Percentiles rank a stretch among this genome's conserved stretches.
These are phyloP conservation scores for Diaphora mendica DNA, from an alignment of 2,888 invertebrate genomes.

Conservation along the genomic window DNA sequence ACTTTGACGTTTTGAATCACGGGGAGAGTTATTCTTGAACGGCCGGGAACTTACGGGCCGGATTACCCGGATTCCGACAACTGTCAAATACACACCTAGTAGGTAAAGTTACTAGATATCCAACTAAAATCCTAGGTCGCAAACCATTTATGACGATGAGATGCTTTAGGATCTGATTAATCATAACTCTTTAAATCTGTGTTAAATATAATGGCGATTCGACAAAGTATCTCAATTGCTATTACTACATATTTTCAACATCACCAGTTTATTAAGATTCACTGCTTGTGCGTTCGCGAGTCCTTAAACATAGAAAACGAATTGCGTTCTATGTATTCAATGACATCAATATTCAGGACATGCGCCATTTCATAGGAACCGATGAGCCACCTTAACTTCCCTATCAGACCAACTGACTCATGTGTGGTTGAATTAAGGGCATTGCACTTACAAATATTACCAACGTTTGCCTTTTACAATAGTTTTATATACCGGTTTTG, in stretches of 20 bases:
- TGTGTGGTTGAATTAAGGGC: conserved; percentile 31
- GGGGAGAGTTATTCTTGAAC: no score
- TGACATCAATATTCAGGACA: conserved; percentile 72
- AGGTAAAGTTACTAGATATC: no score
- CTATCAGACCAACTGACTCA: conserved; percentile 42
- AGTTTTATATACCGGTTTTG: conserved; percentile 5
- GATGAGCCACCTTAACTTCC: conserved; percentile 50
- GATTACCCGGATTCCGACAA: no score
- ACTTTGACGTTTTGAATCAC: no score
- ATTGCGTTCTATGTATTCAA: conserved; percentile 28
- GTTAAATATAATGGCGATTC: not conserved
- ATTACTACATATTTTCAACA: not conserved
- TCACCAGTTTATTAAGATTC: conserved; percentile 37
- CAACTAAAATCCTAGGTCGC: no score
- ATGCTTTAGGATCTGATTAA: not conserved
- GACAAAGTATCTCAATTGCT: not conserved
- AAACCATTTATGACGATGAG: no score
- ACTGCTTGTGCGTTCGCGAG: conserved; percentile 31
- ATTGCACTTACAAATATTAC: conserved; percentile 16
- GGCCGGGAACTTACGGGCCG: no score
- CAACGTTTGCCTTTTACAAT: conserved; percentile 4
- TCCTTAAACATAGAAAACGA: conserved; percentile 35
- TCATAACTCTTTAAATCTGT: not conserved
- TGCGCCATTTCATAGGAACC: conserved; percentile 63
- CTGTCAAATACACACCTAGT: no score